Evolutionary conservation across 2,888 invertebrate species (phyloP), one percentile per base, ranked within the genome.

Genomic region (Amphimallon solstitiale): DNA sequence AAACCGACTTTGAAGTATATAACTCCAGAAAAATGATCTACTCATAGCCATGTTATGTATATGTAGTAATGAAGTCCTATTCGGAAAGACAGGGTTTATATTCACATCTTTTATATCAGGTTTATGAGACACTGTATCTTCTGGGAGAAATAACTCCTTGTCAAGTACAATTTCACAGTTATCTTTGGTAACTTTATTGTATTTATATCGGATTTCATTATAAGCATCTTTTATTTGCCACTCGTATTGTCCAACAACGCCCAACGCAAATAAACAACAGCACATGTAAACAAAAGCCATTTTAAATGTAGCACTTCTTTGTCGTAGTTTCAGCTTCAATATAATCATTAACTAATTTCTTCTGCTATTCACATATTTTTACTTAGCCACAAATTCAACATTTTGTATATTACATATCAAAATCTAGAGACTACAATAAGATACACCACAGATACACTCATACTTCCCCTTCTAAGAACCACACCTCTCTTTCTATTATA

Each of bases 41-140:
- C 92, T 96, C 79, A 97, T 85, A n/a, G 97, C 98, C 90, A 97
- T 92, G 81, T 98, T 98, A 81, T 98, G 97, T 66, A 97, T 84
- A 84, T 98, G 97, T 64, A 97, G 84, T 74, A 98, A 83, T 19
- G 93, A 93, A 0, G 98, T 97, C 75, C 98, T 88, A 84, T 98
- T 98, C 0, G 95, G 95, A 77, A 95, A 95, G 56, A 97, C 89
- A 7, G 97, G 94, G 84, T 97, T 96, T 62, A 96, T 93, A 77
- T 96, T 95, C 68, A 97, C 90, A 78, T 97, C 94, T 81, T 96
- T 95, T 68, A 96, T 94, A 76, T 96, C 94, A 0, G 97, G 97
- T 70, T 92, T 86, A 79, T 97, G 97, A 0, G 97, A 95, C 0
- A 98, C 91, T 0, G 94, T 86, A 71, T 94, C 93, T 56, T 89